These are phyloP conservation scores for Ganaspis brasiliensis DNA, from an alignment of 2,888 invertebrate species.

Conservation along the genomic window DNA sequence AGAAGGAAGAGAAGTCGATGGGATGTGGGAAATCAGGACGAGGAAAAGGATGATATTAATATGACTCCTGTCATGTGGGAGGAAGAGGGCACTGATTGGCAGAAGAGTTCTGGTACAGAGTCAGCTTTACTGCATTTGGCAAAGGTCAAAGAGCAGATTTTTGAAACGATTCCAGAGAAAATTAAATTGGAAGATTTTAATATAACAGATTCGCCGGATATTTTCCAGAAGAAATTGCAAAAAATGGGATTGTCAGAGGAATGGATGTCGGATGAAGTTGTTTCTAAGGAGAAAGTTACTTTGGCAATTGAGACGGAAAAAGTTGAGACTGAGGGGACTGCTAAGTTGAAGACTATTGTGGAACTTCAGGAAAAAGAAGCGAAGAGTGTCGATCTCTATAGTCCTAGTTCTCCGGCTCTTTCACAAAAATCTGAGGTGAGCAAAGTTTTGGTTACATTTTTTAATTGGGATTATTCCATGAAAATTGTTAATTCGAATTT, in stretches of 20 bases:
- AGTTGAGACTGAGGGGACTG: not conserved
- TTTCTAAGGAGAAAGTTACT: not conserved
- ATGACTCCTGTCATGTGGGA: conserved; percentile 69
- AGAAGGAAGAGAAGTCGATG: conserved; percentile 74
- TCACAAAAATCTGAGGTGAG: conserved; percentile 72
- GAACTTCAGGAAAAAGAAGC: conserved; percentile 55
- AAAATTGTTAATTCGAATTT: too few relatives aligned
- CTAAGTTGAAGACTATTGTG: conserved; percentile 53
- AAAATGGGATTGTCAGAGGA: conserved; percentile 57
- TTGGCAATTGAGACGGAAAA: not conserved
- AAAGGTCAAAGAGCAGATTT: conserved; percentile 28
- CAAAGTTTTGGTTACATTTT: too few relatives aligned
- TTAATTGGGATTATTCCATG: too few relatives aligned
- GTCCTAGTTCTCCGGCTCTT: conserved; percentile 74
- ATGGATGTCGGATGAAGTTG: conserved; percentile 52
- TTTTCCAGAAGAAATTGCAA: conserved; percentile 61
- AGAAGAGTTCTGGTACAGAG: conserved; percentile 42
- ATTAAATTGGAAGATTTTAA: conserved; percentile 44
- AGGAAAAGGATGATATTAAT: conserved; percentile 68
- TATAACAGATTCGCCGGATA: conserved; percentile 48
- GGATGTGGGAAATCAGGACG: conserved; percentile 72
- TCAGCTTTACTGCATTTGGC: conserved; percentile 1
- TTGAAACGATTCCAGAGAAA: not conserved
- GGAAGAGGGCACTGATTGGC: conserved; percentile 64
- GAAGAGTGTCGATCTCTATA: conserved; percentile 67